phyloP scores from a whole-genome alignment of 2,888 invertebrate genomes.

The Escarpia spicata region DNA sequence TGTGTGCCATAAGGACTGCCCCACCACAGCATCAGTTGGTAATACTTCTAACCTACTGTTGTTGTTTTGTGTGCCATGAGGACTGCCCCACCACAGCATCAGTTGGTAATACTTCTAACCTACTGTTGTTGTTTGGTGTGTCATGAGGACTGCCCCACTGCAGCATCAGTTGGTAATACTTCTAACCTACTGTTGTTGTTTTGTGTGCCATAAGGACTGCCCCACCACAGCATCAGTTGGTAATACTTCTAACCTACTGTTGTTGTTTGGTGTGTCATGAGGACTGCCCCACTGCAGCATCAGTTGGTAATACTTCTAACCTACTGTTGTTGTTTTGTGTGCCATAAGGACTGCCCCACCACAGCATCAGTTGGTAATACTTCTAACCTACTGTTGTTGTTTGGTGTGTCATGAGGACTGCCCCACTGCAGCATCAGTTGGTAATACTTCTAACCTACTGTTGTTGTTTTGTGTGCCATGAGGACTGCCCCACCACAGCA shows the following conservation, averaged over 20 bases:
- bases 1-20: background rate
- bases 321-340: background rate
- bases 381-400: background rate
- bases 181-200: background rate
- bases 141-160: background rate
- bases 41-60: background rate
- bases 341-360: background rate
- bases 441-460: background rate
- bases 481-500: background rate
- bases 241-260: background rate
- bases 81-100: background rate
- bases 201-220: background rate
- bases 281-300: background rate
- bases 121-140: background rate
- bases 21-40: background rate
- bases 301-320: background rate
- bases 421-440: background rate
- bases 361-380: background rate
- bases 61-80: background rate
- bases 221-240: background rate
- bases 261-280: background rate
- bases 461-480: background rate
- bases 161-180: background rate
- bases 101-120: background rate
- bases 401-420: background rate